Conservation (phyloP, 2,797 vertebrate species). For the Hapalemur alaotrensis region DNA sequence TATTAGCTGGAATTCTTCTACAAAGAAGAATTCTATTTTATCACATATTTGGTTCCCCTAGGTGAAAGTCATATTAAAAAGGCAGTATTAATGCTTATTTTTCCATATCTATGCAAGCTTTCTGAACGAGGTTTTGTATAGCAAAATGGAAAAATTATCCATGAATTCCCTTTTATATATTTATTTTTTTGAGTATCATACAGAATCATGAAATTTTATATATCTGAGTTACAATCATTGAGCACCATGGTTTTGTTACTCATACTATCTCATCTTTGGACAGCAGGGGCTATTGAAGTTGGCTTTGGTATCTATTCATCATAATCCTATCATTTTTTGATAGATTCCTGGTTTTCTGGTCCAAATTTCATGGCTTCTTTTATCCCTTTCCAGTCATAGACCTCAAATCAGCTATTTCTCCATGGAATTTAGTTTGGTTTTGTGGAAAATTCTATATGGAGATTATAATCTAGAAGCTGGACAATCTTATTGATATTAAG, state of each 20-base stretch:
- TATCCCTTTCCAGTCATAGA: background rate
- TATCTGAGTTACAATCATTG: background rate
- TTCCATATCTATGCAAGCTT: background rate
- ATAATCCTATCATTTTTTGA: background rate
- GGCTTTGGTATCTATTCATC: background rate
- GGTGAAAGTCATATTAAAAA: background rate
- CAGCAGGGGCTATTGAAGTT: background rate
- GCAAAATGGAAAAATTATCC: background rate
- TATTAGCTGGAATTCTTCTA: background rate
- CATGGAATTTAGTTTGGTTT: background rate
- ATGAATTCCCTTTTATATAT: background rate
- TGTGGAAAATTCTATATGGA: background rate
- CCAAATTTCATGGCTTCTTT: background rate
- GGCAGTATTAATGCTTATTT: background rate
- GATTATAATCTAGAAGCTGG: background rate
- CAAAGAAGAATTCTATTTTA: background rate
- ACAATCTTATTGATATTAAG: background rate
- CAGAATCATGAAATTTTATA: background rate
- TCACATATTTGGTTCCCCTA: background rate
- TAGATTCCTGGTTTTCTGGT: background rate
- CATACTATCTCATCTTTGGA: background rate
- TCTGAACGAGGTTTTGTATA: background rate
- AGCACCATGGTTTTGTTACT: background rate
- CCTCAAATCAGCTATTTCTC: too few species aligned
- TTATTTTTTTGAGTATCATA: background rate